These are phyloP conservation scores for Synaphobranchus kaupii DNA, from an alignment of 2,797 vertebrate species.

Conservation along the genomic window DNA sequence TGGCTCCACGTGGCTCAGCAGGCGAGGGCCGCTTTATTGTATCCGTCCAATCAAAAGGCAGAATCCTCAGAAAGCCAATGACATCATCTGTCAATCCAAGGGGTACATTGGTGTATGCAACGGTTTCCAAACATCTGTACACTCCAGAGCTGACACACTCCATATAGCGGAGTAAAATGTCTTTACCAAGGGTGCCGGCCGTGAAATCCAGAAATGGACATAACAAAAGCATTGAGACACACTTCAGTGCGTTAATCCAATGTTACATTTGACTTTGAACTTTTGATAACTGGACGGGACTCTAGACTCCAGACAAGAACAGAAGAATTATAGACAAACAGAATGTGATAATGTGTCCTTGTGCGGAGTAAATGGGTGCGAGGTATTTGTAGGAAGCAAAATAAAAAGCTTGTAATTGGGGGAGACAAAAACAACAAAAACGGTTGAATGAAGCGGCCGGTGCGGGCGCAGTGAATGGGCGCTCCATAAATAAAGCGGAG, in stretches of 20 bases:
- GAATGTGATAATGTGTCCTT: neutral
- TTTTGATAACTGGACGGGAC: neutral
- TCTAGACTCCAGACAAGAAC: neutral
- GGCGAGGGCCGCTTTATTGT: neutral
- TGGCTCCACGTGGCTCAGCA: neutral
- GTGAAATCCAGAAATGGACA: neutral
- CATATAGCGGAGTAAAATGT: neutral
- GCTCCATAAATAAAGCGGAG: neutral
- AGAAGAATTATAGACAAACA: neutral
- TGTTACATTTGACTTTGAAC: neutral
- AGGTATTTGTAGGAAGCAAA: neutral
- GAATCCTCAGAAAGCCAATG: slow-evolving; percentile 27
- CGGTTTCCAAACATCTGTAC: too few species aligned
- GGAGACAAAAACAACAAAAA: neutral
- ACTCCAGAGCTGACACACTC: neutral
- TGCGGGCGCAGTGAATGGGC: neutral
- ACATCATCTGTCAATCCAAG: neutral
- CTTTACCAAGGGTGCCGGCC: neutral
- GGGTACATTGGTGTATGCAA: neutral
- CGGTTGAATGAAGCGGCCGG: neutral
- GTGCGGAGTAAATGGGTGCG: neutral
- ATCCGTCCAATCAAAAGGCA: slow-evolving; percentile 23
- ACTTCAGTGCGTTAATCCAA: neutral
- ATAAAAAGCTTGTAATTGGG: neutral
- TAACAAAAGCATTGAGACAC: neutral